Evolutionary conservation across 1,140 invertebrate genomes (phyloP).

Genomic region (Polypedilum vanderplanki): DNA sequence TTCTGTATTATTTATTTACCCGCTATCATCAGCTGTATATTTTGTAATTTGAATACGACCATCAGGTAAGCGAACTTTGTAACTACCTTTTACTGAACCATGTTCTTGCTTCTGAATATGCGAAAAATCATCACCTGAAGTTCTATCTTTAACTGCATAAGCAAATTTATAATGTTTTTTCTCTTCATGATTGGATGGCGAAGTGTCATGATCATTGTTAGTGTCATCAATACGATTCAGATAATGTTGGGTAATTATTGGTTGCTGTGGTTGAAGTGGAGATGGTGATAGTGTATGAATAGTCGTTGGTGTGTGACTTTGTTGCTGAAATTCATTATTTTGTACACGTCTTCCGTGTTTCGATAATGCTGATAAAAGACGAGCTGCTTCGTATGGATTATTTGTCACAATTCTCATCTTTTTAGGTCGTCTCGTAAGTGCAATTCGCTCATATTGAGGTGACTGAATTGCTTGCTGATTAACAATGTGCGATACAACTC

Average conservation of each 20-base stretch:
- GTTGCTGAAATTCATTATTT: slow-evolving; percentile 8
- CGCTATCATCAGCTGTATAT: slow-evolving; percentile 49
- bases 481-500: not conserved
- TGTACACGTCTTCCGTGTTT: not conserved
- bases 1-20: slow-evolving; percentile 34
- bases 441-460: not conserved
- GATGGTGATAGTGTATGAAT: no score
- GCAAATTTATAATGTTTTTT: slow-evolving; percentile 51
- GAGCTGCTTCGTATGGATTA: not conserved
- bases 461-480: not conserved
- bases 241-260: not conserved
- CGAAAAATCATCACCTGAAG: slow-evolving; percentile 51
- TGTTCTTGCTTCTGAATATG: slow-evolving; percentile 49
- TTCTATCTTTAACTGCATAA: slow-evolving; percentile 47
- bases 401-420: not conserved
- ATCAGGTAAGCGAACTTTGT: slow-evolving; percentile 65
- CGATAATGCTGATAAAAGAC: not conserved
- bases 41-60: slow-evolving; percentile 59
- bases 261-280: no score
- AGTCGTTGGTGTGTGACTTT: not conserved
- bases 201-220: not conserved
- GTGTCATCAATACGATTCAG: not conserved
- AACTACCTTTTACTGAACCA: slow-evolving; percentile 55
- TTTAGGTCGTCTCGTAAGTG: not conserved
- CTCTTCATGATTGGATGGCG: slow-evolving; percentile 33